Percentiles rank a stretch among this genome's conserved stretches.
Evolutionary conservation across 2,888 invertebrate genomes (phyloP).

Genomic region (Daptonema setosum): DNA sequence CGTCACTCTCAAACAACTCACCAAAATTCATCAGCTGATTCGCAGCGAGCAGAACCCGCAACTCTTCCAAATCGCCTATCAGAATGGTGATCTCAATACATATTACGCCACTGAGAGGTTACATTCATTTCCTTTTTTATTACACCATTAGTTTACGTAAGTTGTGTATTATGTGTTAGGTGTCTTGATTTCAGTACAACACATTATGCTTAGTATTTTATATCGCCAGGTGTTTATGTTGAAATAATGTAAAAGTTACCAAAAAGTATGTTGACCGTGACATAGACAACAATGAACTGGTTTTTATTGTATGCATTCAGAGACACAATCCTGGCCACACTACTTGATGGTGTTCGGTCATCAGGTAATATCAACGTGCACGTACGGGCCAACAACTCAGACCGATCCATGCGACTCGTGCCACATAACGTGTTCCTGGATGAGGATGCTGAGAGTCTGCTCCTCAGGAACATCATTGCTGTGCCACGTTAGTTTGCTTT

Average conservation of each 20-base stretch:
- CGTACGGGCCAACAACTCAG: slow-evolving; percentile 57
- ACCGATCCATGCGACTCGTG: slow-evolving; percentile 63
- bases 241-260: too few relatives aligned
- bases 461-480: slow-evolving; percentile 45
- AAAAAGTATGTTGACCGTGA: neutral
- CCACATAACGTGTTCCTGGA: slow-evolving; percentile 63
- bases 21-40: slow-evolving; percentile 61
- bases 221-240: too few relatives aligned
- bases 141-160: too few relatives aligned
- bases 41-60: slow-evolving; percentile 75
- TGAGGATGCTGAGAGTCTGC: slow-evolving; percentile 78
- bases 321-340: slow-evolving; percentile 75
- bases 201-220: too few relatives aligned
- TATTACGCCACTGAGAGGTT: slow-evolving; percentile 78
- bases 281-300: too few relatives aligned
- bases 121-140: slow-evolving; percentile 5
- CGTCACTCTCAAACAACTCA: slow-evolving; percentile 47
- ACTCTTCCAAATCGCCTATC: slow-evolving; percentile 74
- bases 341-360: slow-evolving; percentile 83
- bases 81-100: slow-evolving; percentile 63
- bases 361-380: slow-evolving; percentile 91
- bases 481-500: slow-evolving; percentile 15
- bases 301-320: too few relatives aligned
- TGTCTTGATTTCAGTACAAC: too few relatives aligned
- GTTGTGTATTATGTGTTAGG: too few relatives aligned